A percentile compares a stretch with the other conserved stretches of the same genome.
Conservation (phyloP, 92 coral and sea anemone species). For the Palythoa grandis region DNA sequence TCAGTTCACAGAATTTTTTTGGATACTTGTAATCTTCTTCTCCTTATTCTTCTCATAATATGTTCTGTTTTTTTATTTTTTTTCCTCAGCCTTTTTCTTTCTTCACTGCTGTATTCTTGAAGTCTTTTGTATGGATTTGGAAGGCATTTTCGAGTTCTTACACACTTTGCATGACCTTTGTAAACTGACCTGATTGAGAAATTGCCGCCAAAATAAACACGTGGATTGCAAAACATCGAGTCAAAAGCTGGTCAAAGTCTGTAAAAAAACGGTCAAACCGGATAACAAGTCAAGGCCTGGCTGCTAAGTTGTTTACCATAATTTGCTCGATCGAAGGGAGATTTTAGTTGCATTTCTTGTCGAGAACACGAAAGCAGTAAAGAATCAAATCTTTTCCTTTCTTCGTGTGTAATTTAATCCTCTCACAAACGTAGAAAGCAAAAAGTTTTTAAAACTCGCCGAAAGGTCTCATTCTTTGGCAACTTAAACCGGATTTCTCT, state of each 20-base stretch:
- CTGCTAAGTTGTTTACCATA: slow-evolving; percentile 8
- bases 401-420: too few relatives aligned
- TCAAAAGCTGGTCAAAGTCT: slow-evolving; percentile 4
- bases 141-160: slow-evolving; percentile 3
- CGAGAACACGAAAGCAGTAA: too few relatives aligned
- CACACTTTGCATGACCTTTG: background rate
- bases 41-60: slow-evolving; percentile 21
- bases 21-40: background rate
- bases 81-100: slow-evolving; percentile 19
- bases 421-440: too few relatives aligned
- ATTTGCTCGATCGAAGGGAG: too few relatives aligned
- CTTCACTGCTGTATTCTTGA: slow-evolving; percentile 8
- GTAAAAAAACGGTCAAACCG: slow-evolving; percentile 3
- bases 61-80: slow-evolving; percentile 5
- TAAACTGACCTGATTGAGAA: slow-evolving; percentile 9
- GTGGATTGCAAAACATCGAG: slow-evolving; percentile 19
- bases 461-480: too few relatives aligned
- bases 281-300: slow-evolving; percentile 8
- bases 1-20: background rate
- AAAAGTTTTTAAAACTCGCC: too few relatives aligned
- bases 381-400: too few relatives aligned
- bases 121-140: slow-evolving; percentile 9
- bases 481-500: too few relatives aligned
- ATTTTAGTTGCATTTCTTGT: too few relatives aligned
- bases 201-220: slow-evolving; percentile 3